Percentiles rank a stretch among this genome's conserved stretches.
phyloP scores from a whole-genome alignment of 1,140 invertebrate genomes.

The Zaprionus vittiger region DNA sequence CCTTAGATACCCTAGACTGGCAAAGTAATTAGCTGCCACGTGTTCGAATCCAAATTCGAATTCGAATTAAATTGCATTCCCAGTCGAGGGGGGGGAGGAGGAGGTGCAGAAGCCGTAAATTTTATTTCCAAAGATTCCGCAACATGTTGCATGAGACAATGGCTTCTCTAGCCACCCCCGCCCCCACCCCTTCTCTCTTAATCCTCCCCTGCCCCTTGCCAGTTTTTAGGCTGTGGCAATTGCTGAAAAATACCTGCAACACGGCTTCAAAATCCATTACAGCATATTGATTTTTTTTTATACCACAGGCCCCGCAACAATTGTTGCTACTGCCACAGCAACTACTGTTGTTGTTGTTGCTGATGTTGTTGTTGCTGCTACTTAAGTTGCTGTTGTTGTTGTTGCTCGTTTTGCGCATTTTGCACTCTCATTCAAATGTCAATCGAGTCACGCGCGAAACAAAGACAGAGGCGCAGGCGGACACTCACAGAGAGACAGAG shows the following conservation, averaged over 20 bases:
- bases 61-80: slow-evolving; percentile 39
- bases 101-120: slow-evolving; percentile 1
- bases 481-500: neutral
- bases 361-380: slow-evolving; percentile 37
- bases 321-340: slow-evolving; percentile 16
- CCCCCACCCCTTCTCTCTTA: neutral
- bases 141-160: slow-evolving; percentile 52
- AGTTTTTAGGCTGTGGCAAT: slow-evolving; percentile 24
- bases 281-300: slow-evolving; percentile 65
- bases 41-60: slow-evolving; percentile 28
- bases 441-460: slow-evolving; percentile 73
- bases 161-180: neutral
- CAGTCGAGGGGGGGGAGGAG: neutral
- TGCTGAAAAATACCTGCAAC: slow-evolving; percentile 68
- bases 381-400: slow-evolving; percentile 17
- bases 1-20: neutral
- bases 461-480: neutral
- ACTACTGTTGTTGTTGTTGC: slow-evolving; percentile 18
- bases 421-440: slow-evolving; percentile 78
- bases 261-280: slow-evolving; percentile 66
- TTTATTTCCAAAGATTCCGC: slow-evolving; percentile 45
- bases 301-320: slow-evolving; percentile 20
- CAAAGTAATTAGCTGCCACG: slow-evolving; percentile 6
- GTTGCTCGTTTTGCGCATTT: slow-evolving; percentile 66
- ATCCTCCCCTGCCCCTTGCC: neutral